phyloP scores from a whole-genome alignment of 1,140 invertebrate genomes.

The Helicoverpa armigera region DNA sequence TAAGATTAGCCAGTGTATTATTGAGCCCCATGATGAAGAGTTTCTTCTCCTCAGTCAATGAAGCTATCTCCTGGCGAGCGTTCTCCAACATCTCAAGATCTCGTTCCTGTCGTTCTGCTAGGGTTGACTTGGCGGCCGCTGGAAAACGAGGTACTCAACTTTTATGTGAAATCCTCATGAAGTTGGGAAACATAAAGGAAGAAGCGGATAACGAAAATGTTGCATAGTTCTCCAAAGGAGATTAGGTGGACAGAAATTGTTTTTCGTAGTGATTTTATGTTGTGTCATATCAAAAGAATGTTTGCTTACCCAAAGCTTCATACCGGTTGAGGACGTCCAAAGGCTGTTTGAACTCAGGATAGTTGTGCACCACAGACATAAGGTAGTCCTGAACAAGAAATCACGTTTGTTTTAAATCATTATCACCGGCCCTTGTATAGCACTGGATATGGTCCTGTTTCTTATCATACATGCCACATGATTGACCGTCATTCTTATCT shows the following conservation, averaged over 20 bases:
- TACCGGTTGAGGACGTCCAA: conserved; percentile 88
- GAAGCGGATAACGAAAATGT: not conserved
- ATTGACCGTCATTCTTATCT: too few relatives aligned
- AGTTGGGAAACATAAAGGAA: too few relatives aligned
- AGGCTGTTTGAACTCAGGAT: conserved; percentile 86
- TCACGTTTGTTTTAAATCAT: too few relatives aligned
- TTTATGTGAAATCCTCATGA: not conserved
- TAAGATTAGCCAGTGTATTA: conserved; percentile 80
- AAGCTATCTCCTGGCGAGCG: conserved; percentile 77
- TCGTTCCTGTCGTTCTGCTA: conserved; percentile 80
- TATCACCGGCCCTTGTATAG: too few relatives aligned
- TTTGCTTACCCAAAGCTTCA: conserved; percentile 83
- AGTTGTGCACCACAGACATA: conserved; percentile 85
- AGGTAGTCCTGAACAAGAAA: conserved; percentile 82
- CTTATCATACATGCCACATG: too few relatives aligned
- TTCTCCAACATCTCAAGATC: conserved; percentile 81
- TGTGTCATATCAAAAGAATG: not conserved
- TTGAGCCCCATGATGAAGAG: conserved; percentile 84
- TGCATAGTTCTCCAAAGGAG: too few relatives aligned
- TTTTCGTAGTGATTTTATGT: not conserved
- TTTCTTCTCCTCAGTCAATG: conserved; percentile 82
- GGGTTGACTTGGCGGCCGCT: conserved; percentile 81
- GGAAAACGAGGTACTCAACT: not conserved
- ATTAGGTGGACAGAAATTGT: too few relatives aligned
- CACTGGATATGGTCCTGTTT: too few relatives aligned